Percentiles rank a stretch among this genome's conserved stretches.
phyloP scores from a whole-genome alignment of 2,888 invertebrate genomes.

The Cataglyphis albicans region DNA sequence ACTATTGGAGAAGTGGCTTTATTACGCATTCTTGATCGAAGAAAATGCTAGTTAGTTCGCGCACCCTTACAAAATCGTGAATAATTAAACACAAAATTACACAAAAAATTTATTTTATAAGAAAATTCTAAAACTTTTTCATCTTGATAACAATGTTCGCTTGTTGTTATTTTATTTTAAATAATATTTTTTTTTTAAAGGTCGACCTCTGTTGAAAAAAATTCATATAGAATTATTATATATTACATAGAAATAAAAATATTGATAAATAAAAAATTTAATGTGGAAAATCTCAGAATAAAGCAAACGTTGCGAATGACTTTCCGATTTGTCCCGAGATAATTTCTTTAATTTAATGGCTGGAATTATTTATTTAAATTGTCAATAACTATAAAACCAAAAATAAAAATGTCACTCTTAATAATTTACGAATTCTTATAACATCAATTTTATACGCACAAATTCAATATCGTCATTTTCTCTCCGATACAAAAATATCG shows the following conservation, averaged over 20 bases:
- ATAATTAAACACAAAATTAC: background rate
- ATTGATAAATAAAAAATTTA: background rate
- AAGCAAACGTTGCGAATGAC: background rate
- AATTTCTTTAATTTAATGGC: background rate
- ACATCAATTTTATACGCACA: background rate
- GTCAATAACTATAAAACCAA: background rate
- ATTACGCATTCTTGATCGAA: background rate
- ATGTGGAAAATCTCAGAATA: background rate
- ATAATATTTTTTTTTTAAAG: background rate
- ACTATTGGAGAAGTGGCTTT: slow-evolving; percentile 29
- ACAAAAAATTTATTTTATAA: background rate
- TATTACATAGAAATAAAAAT: background rate
- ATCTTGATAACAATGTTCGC: background rate
- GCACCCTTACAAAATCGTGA: background rate
- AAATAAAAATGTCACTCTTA: background rate
- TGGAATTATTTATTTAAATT: background rate
- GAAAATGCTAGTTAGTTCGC: background rate
- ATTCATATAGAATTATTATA: background rate
- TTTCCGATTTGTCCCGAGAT: background rate
- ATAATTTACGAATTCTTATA: background rate
- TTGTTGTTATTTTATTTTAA: background rate
- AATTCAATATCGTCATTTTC: background rate
- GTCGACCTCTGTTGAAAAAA: background rate
- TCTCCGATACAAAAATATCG: background rate
- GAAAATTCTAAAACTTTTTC: background rate